phyloP scores from a whole-genome alignment of 2,797 vertebrate species.

The Zenarchopterus dispar region DNA sequence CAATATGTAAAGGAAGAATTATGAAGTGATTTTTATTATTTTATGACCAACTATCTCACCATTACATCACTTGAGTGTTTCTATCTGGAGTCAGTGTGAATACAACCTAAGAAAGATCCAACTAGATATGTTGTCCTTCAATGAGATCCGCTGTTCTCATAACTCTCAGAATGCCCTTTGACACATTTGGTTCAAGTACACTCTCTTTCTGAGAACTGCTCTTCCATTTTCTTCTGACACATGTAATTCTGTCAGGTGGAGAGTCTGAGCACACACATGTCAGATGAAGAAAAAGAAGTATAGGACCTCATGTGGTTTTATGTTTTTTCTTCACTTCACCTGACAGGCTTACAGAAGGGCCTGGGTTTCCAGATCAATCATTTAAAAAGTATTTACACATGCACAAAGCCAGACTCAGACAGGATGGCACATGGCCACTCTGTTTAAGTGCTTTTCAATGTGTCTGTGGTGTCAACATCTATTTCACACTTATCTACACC shows the following conservation, averaged over 20 bases:
- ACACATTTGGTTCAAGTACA: neutral
- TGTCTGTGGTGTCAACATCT: constrained; percentile 80
- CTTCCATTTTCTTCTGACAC: constrained; percentile 42
- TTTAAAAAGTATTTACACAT: constrained; percentile 81
- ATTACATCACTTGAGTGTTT: no score
- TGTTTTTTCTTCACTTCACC: constrained; percentile 45
- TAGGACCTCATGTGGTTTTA: constrained; percentile 49
- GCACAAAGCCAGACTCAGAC: constrained; percentile 70
- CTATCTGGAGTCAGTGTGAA: no score
- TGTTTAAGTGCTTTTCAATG: constrained; percentile 82
- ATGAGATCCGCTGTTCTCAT: no score
- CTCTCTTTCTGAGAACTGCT: constrained; percentile 27
- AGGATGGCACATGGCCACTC: constrained; percentile 73
- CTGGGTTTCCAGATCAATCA: constrained; percentile 75
- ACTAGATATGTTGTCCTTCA: no score
- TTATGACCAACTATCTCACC: no score
- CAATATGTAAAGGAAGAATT: no score
- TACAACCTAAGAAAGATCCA: no score
- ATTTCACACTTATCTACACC: constrained; percentile 82
- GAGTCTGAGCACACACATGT: constrained; percentile 21
- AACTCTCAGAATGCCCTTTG: neutral
- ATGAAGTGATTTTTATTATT: no score
- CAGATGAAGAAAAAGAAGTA: constrained; percentile 10
- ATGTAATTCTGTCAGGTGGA: constrained; percentile 49
- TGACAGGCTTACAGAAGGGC: constrained; percentile 56